A percentile compares a stretch with the other conserved stretches of the same genome.
Conservation (phyloP, 2,113 vertebrate species). For the Vanacampus margaritifer region DNA sequence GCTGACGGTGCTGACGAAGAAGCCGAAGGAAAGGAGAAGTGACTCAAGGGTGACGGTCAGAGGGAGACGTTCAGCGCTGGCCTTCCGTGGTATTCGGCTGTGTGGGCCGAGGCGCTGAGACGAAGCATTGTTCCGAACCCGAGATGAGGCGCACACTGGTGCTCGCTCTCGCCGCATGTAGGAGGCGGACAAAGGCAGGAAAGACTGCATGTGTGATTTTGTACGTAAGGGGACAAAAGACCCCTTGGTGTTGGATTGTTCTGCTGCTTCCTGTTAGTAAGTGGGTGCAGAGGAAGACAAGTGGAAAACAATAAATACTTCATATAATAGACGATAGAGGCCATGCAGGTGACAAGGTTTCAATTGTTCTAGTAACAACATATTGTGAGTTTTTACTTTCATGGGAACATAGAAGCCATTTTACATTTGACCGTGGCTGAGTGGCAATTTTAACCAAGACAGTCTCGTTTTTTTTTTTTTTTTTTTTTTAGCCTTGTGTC, state of each 20-base stretch:
- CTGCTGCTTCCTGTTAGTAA: slow-evolving; percentile 39
- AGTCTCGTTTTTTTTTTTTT: too few relatives aligned
- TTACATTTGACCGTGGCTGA: not conserved
- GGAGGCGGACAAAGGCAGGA: slow-evolving; percentile 56
- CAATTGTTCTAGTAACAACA: not conserved
- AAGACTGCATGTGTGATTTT: slow-evolving; percentile 47
- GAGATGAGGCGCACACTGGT: slow-evolving; percentile 38
- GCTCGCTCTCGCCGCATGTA: slow-evolving; percentile 39
- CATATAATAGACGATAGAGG: too few relatives aligned
- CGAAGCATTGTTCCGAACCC: slow-evolving; percentile 44
- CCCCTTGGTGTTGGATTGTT: slow-evolving; percentile 42
- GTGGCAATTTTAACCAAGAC: not conserved
- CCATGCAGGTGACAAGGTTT: not conserved
- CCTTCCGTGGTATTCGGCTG: slow-evolving; percentile 46
- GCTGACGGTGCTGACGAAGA: slow-evolving; percentile 37
- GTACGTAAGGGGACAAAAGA: slow-evolving; percentile 47
- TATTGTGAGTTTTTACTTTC: too few relatives aligned
- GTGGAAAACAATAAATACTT: not conserved
- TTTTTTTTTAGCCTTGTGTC: too few relatives aligned
- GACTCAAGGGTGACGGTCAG: slow-evolving; percentile 27
- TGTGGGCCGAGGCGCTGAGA: slow-evolving; percentile 54
- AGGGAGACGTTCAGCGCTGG: slow-evolving; percentile 33
- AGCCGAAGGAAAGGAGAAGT: slow-evolving; percentile 28
- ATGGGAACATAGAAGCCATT: not conserved
- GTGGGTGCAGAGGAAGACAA: slow-evolving; percentile 5